phyloP scores from a whole-genome alignment of 2,797 vertebrate genomes.

The Lateolabrax maculatus region DNA sequence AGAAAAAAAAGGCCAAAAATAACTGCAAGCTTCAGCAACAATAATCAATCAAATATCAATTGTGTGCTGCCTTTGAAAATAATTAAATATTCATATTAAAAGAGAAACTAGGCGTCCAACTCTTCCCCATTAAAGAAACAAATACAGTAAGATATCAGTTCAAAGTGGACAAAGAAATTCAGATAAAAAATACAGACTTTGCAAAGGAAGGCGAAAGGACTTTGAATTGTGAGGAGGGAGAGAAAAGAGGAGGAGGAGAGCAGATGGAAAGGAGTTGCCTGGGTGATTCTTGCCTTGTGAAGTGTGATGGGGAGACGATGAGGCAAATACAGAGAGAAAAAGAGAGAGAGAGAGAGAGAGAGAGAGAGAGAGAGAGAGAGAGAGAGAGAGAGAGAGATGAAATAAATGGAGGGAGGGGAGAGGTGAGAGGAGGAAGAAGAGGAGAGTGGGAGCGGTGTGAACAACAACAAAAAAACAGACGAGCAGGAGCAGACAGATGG shows the following conservation, averaged over 20 bases:
- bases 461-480: conserved; percentile 60
- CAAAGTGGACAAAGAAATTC: too few relatives aligned
- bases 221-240: conserved; percentile 17
- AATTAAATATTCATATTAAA: not conserved
- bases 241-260: conserved; percentile 28
- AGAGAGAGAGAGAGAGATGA: conserved; percentile 28
- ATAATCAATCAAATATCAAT: not conserved
- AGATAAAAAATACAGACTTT: not conserved
- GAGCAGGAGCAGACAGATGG: conserved; percentile 65
- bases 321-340: conserved; percentile 41
- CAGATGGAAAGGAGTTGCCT: conserved; percentile 79
- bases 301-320: conserved; percentile 68
- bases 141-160: too few relatives aligned
- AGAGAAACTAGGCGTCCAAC: not conserved
- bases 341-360: not conserved
- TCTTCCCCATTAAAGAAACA: too few relatives aligned
- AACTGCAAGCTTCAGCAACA: not conserved
- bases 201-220: conserved; percentile 1
- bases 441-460: conserved; percentile 42
- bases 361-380: not conserved
- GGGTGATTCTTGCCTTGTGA: conserved; percentile 74
- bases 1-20: not conserved
- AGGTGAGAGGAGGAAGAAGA: not conserved
- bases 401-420: conserved; percentile 25
- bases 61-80: not conserved